phyloP scores from a whole-genome alignment of 2,888 invertebrate species.

The Corythucha ciliata region DNA sequence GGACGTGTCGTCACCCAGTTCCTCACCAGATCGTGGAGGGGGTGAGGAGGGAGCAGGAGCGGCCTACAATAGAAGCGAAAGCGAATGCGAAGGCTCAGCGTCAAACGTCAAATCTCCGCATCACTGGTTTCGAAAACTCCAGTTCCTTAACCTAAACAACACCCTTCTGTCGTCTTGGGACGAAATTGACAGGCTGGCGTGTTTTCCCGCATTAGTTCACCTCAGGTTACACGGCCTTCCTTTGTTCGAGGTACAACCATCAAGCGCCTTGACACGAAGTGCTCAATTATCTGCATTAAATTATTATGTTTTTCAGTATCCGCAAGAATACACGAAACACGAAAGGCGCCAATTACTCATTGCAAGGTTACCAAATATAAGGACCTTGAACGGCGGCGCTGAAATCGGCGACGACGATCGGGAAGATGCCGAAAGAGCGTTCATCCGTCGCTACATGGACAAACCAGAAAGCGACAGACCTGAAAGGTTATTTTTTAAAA shows the following conservation, averaged over 20 bases:
- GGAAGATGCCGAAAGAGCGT: constrained; percentile 86
- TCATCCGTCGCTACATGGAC: constrained; percentile 85
- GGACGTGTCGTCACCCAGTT: constrained; percentile 37
- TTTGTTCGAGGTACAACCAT: constrained; percentile 50
- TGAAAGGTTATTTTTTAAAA: constrained; percentile 50
- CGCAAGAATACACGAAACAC: constrained; percentile 59
- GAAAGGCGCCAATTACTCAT: constrained; percentile 78
- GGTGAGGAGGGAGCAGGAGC: no score
- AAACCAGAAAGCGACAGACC: constrained; percentile 74
- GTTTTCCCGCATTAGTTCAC: constrained; percentile 73
- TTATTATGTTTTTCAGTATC: constrained; percentile 7
- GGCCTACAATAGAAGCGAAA: constrained; percentile 42
- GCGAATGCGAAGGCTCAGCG: constrained; percentile 48
- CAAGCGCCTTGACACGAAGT: no score
- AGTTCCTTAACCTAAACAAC: constrained; percentile 75
- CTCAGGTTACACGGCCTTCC: constrained; percentile 70
- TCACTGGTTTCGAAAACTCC: constrained; percentile 55
- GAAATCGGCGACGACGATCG: constrained; percentile 73
- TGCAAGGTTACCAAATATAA: constrained; percentile 75
- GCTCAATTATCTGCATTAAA: constrained; percentile 1
- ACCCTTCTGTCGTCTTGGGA: constrained; percentile 77
- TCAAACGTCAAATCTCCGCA: constrained; percentile 47
- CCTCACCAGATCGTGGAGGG: constrained; percentile 27
- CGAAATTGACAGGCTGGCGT: constrained; percentile 75
- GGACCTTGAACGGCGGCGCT: constrained; percentile 81